phyloP scores from a whole-genome alignment of 2,888 invertebrate species.

The Embidobia sp. region DNA sequence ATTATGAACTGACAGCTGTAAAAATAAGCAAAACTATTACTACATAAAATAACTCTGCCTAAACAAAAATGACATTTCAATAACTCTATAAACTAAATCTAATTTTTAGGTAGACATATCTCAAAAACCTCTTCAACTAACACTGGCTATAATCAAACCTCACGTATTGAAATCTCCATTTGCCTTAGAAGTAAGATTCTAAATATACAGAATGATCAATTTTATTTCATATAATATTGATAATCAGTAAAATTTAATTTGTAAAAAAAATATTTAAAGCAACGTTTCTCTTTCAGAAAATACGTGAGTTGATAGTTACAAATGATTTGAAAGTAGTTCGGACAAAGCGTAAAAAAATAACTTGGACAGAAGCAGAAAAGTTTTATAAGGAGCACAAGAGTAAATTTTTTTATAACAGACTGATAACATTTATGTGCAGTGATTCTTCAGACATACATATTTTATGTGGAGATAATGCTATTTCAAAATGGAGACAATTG shows the following conservation, averaged over 20 bases:
- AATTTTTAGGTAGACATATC: constrained; percentile 20
- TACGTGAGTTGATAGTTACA: constrained; percentile 86
- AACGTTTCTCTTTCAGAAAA: constrained; percentile 81
- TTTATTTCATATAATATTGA: constrained; percentile 10
- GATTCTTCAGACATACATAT: constrained; percentile 92
- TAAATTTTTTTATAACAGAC: constrained; percentile 92
- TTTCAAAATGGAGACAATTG: constrained; percentile 90
- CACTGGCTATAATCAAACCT: constrained; percentile 93
- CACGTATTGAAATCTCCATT: constrained; percentile 90
- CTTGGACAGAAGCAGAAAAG: constrained; percentile 85
- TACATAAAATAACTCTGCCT: too few relatives aligned
- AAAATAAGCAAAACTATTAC: too few relatives aligned
- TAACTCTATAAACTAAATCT: not conserved
- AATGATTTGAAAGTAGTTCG: constrained; percentile 89
- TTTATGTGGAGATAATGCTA: constrained; percentile 89
- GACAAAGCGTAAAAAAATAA: constrained; percentile 86
- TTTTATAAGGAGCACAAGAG: constrained; percentile 92
- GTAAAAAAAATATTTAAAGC: constrained; percentile 3
- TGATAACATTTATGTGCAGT: constrained; percentile 92
- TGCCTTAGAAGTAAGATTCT: constrained; percentile 83
- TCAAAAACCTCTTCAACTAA: constrained; percentile 83
- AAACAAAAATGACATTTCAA: not conserved
- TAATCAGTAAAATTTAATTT: not conserved
- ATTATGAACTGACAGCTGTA: too few relatives aligned
- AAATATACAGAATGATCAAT: too few relatives aligned